Evolutionary conservation across 2,888 invertebrate genomes (phyloP).

Genomic region (Torymus tubicola): DNA sequence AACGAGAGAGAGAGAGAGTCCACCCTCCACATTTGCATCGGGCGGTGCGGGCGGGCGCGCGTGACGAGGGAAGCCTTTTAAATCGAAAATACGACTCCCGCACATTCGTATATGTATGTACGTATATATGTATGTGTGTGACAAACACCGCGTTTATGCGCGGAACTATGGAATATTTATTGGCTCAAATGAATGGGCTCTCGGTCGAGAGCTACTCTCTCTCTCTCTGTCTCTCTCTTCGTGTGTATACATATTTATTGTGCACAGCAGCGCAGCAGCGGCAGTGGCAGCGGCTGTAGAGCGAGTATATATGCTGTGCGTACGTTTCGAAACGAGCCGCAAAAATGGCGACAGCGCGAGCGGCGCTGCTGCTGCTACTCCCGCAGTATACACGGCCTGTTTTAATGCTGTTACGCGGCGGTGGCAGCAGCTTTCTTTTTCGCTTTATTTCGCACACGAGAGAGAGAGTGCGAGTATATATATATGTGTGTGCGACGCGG

Average conservation of each 20-base stretch:
- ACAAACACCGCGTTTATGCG: constrained; percentile 72
- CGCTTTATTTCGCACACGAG: neutral
- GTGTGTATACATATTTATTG: constrained; percentile 47
- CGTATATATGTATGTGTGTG: constrained; percentile 64
- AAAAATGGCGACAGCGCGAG: constrained; percentile 54
- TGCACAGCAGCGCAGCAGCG: neutral
- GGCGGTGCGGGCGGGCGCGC: constrained; percentile 60
- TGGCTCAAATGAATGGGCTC: constrained; percentile 70
- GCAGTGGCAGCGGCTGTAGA: neutral
- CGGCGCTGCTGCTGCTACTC: constrained; percentile 19
- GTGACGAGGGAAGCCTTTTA: constrained; percentile 69
- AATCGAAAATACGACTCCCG: constrained; percentile 70
- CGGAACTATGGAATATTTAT: constrained; percentile 73
- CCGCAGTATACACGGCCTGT: neutral
- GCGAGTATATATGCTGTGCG: neutral
- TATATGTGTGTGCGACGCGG: too few relatives aligned
- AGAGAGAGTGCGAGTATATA: too few relatives aligned
- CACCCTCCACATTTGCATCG: constrained; percentile 70
- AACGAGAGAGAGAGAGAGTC: neutral
- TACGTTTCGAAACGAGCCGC: constrained; percentile 55
- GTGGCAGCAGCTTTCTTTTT: neutral
- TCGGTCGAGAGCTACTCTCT: constrained; percentile 21
- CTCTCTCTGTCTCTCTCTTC: neutral
- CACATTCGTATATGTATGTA: too few relatives aligned
- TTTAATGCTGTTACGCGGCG: neutral